A percentile compares a stretch with the other conserved stretches of the same genome.
phyloP scores from a whole-genome alignment of 2,797 vertebrate species.

The Eleutherodactylus coqui region DNA sequence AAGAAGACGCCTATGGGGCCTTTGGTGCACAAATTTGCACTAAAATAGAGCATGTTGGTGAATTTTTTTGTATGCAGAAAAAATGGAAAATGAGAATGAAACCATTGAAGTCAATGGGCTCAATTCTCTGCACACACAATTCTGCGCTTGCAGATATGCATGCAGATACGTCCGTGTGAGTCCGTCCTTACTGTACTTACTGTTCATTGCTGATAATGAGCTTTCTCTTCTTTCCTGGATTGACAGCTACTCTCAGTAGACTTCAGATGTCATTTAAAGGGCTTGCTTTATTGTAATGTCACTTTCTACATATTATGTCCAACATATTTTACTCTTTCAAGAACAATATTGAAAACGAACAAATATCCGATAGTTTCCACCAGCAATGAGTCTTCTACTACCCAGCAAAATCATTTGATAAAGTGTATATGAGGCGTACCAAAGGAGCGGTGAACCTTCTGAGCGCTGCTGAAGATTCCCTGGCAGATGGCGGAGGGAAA shows the following conservation, averaged over 20 bases:
- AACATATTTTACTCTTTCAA: neutral
- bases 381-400: neutral
- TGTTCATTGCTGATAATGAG: too few species aligned
- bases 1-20: too few species aligned
- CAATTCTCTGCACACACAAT: too few species aligned
- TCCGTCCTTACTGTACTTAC: too few species aligned
- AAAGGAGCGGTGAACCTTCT: conserved; percentile 6
- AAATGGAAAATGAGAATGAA: too few species aligned
- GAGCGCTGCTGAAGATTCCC: conserved; percentile 10
- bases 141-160: too few species aligned
- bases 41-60: too few species aligned
- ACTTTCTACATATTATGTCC: neutral
- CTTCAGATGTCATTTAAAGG: neutral
- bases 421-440: conserved; percentile 33
- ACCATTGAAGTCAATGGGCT: too few species aligned
- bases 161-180: too few species aligned
- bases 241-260: neutral
- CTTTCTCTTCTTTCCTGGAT: too few species aligned
- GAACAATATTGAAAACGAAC: neutral
- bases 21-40: too few species aligned
- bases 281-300: neutral
- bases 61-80: too few species aligned
- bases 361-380: neutral
- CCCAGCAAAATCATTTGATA: conserved; percentile 4
- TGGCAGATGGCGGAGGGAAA: conserved; percentile 57